Evolutionary conservation across 2,113 vertebrate species (phyloP), one percentile per base, ranked within the genome.

Genomic region (Phainopepla nitens): DNA sequence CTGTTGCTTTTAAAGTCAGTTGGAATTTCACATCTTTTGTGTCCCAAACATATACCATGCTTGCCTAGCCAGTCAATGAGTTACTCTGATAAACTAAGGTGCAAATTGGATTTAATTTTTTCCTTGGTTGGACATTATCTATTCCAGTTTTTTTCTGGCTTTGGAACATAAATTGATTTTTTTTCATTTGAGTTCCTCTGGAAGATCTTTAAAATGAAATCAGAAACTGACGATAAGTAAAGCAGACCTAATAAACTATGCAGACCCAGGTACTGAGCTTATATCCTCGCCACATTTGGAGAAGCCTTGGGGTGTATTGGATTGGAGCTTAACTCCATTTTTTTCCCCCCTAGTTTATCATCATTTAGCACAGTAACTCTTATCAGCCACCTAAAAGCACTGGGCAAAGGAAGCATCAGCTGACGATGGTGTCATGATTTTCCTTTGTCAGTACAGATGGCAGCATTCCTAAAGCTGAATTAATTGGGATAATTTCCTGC

Each of bases 1-100:
- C 9, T 93, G 18, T 83, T 93, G 22, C 71, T 86, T 79, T 80
- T 94, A 51, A 85, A 91, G n/a, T 49, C 60, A 80, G 13, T 4
- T 82, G 72, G 11, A 78, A 82, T 94, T 94, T 90, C 47, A 78
- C 16, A 41, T 64, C 17, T 82, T 93, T 62, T 73, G 20, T 86
- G 47, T 10, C 29, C 23, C 15, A 56, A n/a, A 79, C 29, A 24
- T 7, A 31, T 16, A 73, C 5, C 22, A 39, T 19, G 31, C n/a
- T 90, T 93, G 54, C 18, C 68, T 77, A 84, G 36, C 15, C 49
- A n/a, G 45, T 58, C 47, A 22, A 8, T 23, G 44, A 49, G 23
- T 56, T 81, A 66, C 25, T 79, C 64, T 75, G 41, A n/a, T 88
- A 42, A 88, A 2, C 27, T 56, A 51, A 91, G 27, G 57, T 76